Evolutionary conservation across 2,797 vertebrate species (phyloP), one percentile per base, ranked within the genome.

Genomic region (Sebastes trivittatus): DNA sequence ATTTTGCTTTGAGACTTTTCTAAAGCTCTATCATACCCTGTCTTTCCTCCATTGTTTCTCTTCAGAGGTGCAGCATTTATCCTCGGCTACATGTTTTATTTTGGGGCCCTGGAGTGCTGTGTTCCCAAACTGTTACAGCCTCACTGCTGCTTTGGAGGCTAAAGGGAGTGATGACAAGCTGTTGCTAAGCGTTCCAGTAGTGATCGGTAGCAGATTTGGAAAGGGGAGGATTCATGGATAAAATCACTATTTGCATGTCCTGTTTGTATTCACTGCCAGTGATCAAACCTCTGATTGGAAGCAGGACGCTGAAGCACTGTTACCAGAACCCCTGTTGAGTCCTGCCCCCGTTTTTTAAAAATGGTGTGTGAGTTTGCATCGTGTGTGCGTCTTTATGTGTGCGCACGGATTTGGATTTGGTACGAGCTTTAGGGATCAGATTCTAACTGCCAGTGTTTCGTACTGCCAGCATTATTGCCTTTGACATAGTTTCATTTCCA

Each of bases 401-500:
- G 70, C 22, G 27, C 68, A 76, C 2, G 9, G 56, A 81, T 87
- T 85, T 86, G 77, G 70, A 73, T 83, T 82, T 32, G 72, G 25
- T 74, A 75, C 16, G 59, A 90, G 79, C 80, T 82, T 85, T 25
- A 74, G 82, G 71, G 83, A 87, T 87, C 75, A 9, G 59, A 73
- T 83, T 83, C 58, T 79, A 77, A 82, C 83, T 42, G 87, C 85
- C 88, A 89, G 79, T 54, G 55, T 90, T 89, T 86, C 29, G 30
- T 83, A 67, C 79, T 77, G 88, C 89, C 88, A 92, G 80, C 61
- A 58, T 88, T 87, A 86, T 81, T 91, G 92, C 91, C 91, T 95
- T 94, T 94, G 92, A 95, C 94, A 94, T 91, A 91, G 92, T 93
- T 92, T 91, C 84, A 93, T 93, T 91, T 91, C 87, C 92, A 93